Conservation (phyloP, 1,140 invertebrate species). For the Ooceraea biroi region DNA sequence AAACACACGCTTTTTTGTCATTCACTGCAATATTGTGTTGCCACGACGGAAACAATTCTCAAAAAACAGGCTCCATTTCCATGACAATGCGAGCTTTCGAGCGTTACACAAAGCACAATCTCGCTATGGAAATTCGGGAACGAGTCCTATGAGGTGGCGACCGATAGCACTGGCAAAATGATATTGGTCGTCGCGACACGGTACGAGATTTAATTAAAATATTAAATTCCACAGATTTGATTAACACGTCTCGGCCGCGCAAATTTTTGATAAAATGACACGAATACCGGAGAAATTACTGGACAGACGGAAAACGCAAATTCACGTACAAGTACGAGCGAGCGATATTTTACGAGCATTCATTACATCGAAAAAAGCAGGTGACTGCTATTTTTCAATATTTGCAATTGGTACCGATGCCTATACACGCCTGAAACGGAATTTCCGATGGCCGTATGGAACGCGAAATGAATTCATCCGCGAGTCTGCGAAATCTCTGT, state of each 20-base stretch:
- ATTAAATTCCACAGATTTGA: slow-evolving; percentile 43
- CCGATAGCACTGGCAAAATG: slow-evolving; percentile 16
- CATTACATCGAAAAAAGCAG: slow-evolving; percentile 48
- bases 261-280: slow-evolving; percentile 22
- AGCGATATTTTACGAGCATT: slow-evolving; percentile 60
- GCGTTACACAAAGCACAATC: slow-evolving; percentile 14
- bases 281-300: background rate
- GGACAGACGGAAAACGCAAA: background rate
- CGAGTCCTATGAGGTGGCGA: background rate
- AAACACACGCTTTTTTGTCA: slow-evolving; percentile 20
- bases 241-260: background rate
- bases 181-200: background rate
- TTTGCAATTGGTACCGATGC: slow-evolving; percentile 43
- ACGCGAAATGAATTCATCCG: slow-evolving; percentile 11
- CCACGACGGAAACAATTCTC: slow-evolving; percentile 20
- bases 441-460: slow-evolving; percentile 45
- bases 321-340: background rate
- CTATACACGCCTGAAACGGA: slow-evolving; percentile 6
- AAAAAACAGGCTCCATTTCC: slow-evolving; percentile 41
- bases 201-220: slow-evolving; percentile 25
- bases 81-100: slow-evolving; percentile 45
- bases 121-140: slow-evolving; percentile 18
- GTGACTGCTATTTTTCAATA: slow-evolving; percentile 59
- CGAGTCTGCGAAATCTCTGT: slow-evolving; percentile 19
- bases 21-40: slow-evolving; percentile 28